Percentiles rank a stretch among this genome's conserved stretches.
phyloP scores from a whole-genome alignment of 2,113 vertebrate genomes.

The Climacteris rufus region DNA sequence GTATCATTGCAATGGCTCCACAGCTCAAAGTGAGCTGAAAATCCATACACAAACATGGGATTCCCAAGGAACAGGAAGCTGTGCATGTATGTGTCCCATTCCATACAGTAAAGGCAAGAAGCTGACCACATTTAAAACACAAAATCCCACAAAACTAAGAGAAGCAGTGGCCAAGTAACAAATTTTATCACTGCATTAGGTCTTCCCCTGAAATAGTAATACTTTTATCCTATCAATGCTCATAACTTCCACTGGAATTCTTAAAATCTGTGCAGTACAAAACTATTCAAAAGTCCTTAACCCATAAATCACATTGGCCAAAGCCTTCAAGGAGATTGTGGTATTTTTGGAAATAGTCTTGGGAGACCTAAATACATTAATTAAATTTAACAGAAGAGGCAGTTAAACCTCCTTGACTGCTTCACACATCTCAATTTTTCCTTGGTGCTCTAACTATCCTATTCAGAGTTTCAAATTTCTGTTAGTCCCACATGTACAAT shows the following conservation, averaged over 20 bases:
- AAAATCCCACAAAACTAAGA: neutral
- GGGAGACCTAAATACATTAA: constrained; percentile 6
- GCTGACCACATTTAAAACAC: neutral
- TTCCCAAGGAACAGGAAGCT: neutral
- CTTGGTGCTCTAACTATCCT: neutral
- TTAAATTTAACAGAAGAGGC: neutral
- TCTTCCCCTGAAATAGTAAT: neutral
- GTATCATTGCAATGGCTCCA: neutral
- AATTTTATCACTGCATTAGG: neutral
- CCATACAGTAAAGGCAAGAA: neutral
- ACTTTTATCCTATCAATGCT: neutral
- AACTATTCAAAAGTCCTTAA: neutral
- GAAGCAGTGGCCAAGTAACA: neutral
- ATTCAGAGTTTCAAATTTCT: neutral
- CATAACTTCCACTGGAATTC: neutral
- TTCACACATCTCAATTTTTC: neutral
- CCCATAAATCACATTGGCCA: neutral
- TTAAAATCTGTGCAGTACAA: neutral
- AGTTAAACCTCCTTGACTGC: neutral
- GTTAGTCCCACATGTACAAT: neutral
- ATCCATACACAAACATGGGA: neutral
- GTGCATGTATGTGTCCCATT: neutral
- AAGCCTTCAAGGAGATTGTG: neutral
- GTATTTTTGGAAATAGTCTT: neutral
- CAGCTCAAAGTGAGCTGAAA: neutral